Base-by-base conservation (phyloP, 2,113 vertebrate genomes). In the Istiophorus platypterus region DNA sequence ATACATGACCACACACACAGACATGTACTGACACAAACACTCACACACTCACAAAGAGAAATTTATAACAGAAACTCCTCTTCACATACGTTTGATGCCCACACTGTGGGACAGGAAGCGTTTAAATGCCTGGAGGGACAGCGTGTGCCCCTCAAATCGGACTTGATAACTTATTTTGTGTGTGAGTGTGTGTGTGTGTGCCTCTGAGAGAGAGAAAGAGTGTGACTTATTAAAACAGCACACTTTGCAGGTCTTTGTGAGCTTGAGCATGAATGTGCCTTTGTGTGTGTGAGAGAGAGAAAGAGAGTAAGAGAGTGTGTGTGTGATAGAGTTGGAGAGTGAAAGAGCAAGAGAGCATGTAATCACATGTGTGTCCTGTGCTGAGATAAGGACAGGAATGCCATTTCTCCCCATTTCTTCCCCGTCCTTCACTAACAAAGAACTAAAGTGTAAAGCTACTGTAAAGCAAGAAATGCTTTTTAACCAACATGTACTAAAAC, bases 311-410 rank as follows among this genome's bases (percentile, higher is more conserved):
- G 39, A 9, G 52, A 26, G 56, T n/a, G 1, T 65, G 54, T 62
- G 64, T 7, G 13, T 4, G 82, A 51, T 26, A 11, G 57, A 72
- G 72, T 5, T 58, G 26, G 57, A 67, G 63, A 77, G 49, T 7
- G 61, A 76, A 41, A 71, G 76, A 86, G 72, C 39, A 5, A 14
- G 83, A 78, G 72, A 84, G 87, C 89, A 81, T 88, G 87, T 84
- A 85, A 90, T 88, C 85, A 88, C 91, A 89, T 90, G 91, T 68
- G 80, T 86, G 89, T 89, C 76, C 74, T 85, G 79, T 67, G 79
- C 78, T 47, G 66, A 88, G 89, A 92, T 88, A 91, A 90, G 84
- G 86, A 76, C 76, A 88, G 86, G 89, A 92, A 92, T 90, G 84
- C 45, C 57, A 57, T 74, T 56, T 77, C 79, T 62, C 42, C 54